Evolutionary conservation across 2,888 invertebrate species (phyloP).

Genomic region (Buathra laborator): DNA sequence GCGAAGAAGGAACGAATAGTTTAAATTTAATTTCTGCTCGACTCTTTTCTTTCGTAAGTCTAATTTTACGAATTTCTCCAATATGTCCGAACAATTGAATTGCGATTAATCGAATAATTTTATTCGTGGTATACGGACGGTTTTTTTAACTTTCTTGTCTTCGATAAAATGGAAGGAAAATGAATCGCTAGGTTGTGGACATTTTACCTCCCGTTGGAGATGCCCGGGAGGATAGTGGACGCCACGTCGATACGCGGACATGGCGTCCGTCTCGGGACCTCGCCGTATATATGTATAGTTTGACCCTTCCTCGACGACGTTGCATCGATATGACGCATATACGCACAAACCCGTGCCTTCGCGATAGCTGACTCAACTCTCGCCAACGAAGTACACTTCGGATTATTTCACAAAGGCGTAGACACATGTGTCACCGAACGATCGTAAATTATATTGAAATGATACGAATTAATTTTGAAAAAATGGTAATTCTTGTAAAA

Average conservation of each 20-base stretch:
- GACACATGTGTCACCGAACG: not conserved
- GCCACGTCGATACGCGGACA: constrained; percentile 56
- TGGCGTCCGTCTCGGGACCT: constrained; percentile 32
- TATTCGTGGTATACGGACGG: not conserved
- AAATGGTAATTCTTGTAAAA: not conserved
- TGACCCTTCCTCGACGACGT: constrained; percentile 55
- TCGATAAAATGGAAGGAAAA: constrained; percentile 5
- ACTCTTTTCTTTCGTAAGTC: too few species aligned
- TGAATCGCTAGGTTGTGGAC: not conserved
- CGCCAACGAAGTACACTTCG: not conserved
- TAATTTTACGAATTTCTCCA: too few species aligned
- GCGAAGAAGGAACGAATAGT: too few species aligned
- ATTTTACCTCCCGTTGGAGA: constrained; percentile 17
- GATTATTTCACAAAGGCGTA: not conserved
- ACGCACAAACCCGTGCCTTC: constrained; percentile 39
- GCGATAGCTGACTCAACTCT: constrained; percentile 34
- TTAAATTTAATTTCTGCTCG: too few species aligned
- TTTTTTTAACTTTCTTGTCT: not conserved
- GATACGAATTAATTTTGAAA: not conserved
- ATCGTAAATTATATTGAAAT: not conserved
- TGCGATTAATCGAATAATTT: not conserved
- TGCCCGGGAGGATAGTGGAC: constrained; percentile 33
- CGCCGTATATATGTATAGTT: constrained; percentile 17
- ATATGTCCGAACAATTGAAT: not conserved
- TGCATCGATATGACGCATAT: constrained; percentile 53